A percentile compares a stretch with the other conserved stretches of the same genome.
Evolutionary conservation across 1,140 invertebrate species (phyloP).

Genomic region (Drosophila suzukii): DNA sequence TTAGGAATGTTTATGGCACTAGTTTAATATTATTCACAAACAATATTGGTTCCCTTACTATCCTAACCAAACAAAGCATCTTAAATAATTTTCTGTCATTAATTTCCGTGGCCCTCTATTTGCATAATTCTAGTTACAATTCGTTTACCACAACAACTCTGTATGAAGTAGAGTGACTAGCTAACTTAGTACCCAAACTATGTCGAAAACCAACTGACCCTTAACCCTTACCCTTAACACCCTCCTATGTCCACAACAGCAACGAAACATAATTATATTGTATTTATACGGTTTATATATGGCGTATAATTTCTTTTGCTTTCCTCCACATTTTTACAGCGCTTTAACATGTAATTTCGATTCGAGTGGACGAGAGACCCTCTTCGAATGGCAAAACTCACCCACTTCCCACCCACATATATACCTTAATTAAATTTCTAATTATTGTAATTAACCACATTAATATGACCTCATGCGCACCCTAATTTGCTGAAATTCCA

Average conservation of each 20-base stretch:
- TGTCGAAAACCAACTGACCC: slow-evolving; percentile 2
- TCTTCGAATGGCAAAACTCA: slow-evolving; percentile 14
- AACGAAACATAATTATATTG: slow-evolving; percentile 61
- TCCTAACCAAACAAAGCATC: background rate
- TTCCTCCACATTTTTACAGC: slow-evolving; percentile 57
- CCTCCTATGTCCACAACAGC: too few species aligned
- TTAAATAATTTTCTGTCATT: slow-evolving; percentile 7
- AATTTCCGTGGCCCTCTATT: background rate
- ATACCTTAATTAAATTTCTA: slow-evolving; percentile 82
- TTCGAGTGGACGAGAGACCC: slow-evolving; percentile 46
- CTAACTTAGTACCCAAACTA: slow-evolving; percentile 1
- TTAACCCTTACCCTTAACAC: background rate
- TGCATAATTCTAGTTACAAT: slow-evolving; percentile 17
- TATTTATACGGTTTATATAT: slow-evolving; percentile 62
- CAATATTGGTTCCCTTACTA: too few species aligned
- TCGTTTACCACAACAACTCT: slow-evolving; percentile 51
- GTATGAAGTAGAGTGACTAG: slow-evolving; percentile 30
- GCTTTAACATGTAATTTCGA: slow-evolving; percentile 81
- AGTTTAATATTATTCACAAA: background rate
- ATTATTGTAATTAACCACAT: slow-evolving; percentile 83
- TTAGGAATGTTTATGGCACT: background rate
- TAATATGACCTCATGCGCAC: slow-evolving; percentile 82
- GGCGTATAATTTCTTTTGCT: slow-evolving; percentile 45
- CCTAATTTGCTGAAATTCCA: slow-evolving; percentile 77
- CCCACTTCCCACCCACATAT: slow-evolving; percentile 29